Conservation (phyloP, 2,888 invertebrate genomes). For the Leistus spinibarbis region DNA sequence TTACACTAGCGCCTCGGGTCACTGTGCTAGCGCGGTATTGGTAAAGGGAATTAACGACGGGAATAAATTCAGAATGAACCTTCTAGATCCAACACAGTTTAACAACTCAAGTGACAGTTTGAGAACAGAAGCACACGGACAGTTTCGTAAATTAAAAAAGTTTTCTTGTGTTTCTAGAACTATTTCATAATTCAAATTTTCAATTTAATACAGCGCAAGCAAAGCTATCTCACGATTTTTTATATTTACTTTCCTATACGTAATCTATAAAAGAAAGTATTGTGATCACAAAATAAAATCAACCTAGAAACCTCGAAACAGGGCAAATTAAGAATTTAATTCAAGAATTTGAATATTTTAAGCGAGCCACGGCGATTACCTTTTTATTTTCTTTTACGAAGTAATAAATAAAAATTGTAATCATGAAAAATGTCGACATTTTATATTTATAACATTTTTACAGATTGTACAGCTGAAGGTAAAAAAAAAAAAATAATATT, state of each 20-base stretch:
- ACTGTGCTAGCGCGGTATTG: not conserved
- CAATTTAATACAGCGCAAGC: constrained; percentile 26
- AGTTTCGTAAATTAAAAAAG: constrained; percentile 38
- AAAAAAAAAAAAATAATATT: too few species aligned
- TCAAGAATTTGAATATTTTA: too few species aligned
- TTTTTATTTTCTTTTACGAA: too few species aligned
- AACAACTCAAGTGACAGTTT: constrained; percentile 39
- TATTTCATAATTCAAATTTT: constrained; percentile 40
- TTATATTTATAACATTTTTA: too few species aligned
- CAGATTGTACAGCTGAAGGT: too few species aligned
- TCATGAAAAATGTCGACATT: too few species aligned
- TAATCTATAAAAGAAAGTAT: too few species aligned
- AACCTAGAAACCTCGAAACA: too few species aligned
- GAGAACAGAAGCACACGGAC: constrained; percentile 27
- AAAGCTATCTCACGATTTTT: constrained; percentile 14
- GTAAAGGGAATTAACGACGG: constrained; percentile 13
- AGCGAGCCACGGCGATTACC: too few species aligned
- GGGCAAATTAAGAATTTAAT: too few species aligned
- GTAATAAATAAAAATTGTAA: too few species aligned
- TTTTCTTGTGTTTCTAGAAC: constrained; percentile 26
- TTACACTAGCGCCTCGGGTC: not conserved
- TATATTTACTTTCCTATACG: not conserved
- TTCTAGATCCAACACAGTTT: constrained; percentile 22
- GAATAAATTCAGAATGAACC: constrained; percentile 39
- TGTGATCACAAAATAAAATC: too few species aligned